These are phyloP conservation scores for Zaprionus tsacasi DNA, from an alignment of 1,140 invertebrate species.

Conservation along the genomic window DNA sequence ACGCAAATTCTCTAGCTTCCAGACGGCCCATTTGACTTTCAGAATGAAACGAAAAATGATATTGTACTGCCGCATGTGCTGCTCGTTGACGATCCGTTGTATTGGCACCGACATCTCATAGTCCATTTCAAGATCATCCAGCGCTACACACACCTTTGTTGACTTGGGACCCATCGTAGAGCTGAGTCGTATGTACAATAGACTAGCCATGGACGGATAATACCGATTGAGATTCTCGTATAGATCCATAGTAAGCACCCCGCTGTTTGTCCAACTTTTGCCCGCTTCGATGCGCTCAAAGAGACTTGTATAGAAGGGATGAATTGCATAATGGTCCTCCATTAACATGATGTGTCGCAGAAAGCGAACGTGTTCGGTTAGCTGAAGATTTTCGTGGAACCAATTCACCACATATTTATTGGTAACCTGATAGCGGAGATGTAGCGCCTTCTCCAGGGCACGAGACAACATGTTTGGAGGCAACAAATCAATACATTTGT, in stretches of 20 bases:
- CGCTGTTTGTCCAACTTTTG: constrained; percentile 55
- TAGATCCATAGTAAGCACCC: constrained; percentile 56
- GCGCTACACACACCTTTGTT: constrained; percentile 59
- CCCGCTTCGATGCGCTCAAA: constrained; percentile 71
- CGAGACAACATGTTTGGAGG: constrained; percentile 2
- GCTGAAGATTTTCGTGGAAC: constrained; percentile 55
- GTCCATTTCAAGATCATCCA: constrained; percentile 60
- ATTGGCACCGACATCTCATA: constrained; percentile 58
- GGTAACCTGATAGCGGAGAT: constrained; percentile 48
- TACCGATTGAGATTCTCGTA: constrained; percentile 50
- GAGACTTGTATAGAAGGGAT: constrained; percentile 65
- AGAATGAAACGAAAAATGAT: constrained; percentile 73
- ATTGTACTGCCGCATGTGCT: constrained; percentile 65
- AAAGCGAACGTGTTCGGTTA: constrained; percentile 60
- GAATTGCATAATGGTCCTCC: constrained; percentile 67
- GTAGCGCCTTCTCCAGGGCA: constrained; percentile 48
- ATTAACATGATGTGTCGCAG: constrained; percentile 71
- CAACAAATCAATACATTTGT: background rate
- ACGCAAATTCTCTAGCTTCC: constrained; percentile 70
- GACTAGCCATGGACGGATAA: constrained; percentile 36
- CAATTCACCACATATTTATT: constrained; percentile 68
- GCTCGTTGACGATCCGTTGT: constrained; percentile 49
- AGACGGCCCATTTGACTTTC: constrained; percentile 78
- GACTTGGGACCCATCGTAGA: constrained; percentile 43
- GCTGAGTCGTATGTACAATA: constrained; percentile 49